These are phyloP conservation scores for Artemia franciscana DNA, from an alignment of 1,140 invertebrate genomes.

Conservation along the genomic window DNA sequence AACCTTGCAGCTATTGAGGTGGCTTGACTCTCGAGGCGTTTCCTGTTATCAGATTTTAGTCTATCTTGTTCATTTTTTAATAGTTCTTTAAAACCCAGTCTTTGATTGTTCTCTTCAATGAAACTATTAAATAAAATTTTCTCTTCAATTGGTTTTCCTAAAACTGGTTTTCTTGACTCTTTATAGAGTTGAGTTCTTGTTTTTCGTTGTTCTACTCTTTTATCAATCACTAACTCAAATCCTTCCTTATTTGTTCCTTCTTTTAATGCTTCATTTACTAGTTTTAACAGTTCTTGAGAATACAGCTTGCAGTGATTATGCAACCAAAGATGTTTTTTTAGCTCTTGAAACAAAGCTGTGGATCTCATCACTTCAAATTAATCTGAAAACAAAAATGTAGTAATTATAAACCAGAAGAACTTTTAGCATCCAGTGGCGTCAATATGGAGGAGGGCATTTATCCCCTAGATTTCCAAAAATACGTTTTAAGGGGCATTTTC, in stretches of 20 bases:
- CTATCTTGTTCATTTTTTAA: background rate
- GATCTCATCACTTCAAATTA: no score
- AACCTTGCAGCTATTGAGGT: conserved; percentile 1
- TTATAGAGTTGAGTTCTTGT: background rate
- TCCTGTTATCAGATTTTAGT: background rate
- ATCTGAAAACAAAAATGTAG: no score
- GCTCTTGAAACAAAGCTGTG: no score
- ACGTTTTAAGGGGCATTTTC: no score
- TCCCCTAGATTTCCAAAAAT: no score
- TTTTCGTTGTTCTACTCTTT: background rate
- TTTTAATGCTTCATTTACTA: background rate
- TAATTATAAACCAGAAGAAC: no score
- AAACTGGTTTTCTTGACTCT: background rate
- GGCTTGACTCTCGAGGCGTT: conserved; percentile 1
- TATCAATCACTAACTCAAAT: background rate
- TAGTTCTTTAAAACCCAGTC: background rate
- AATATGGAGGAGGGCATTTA: no score
- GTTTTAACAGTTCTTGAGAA: no score
- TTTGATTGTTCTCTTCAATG: background rate
- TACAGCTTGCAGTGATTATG: no score
- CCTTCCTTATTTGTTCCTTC: background rate
- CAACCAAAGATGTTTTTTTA: no score
- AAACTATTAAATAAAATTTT: conserved; percentile 8
- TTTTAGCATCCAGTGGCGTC: no score
- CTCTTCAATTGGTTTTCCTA: conserved; percentile 5